Base-by-base conservation (phyloP, 2,888 invertebrate species). In the Chorisops tibialis region DNA sequence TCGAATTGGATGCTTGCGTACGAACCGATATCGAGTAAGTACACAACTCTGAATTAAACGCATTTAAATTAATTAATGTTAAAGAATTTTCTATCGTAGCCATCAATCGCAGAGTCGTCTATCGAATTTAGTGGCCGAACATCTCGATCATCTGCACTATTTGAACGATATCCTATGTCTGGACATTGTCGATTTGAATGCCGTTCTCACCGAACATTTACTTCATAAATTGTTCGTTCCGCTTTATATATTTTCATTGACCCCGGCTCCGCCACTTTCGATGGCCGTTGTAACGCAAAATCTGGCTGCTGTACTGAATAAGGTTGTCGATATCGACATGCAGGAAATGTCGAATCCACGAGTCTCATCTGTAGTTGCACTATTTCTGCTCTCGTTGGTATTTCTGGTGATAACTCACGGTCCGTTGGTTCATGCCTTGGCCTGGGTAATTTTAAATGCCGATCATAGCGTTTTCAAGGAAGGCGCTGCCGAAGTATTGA, bases 141-240 rank as follows among this genome's bases (percentile, higher is more conserved):
- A 98, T 77, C 80, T 98, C 67, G 98, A 99, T 79, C 96, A 98
- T 76, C 83, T 98, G 12, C 97, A 98, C 79, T 98, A 98, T 76
- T 82, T 98, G 61, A 98, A 97, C 74, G 98, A 98, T 74, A 98
- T 98, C 70, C 83, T 99, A 18, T 88, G 92, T 72, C 83, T 98
- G 62, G 88, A 93, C 75, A 96, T 97, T 69, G 88, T 90, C 56
- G 92, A 93, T 72, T 81, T 98, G 59, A 98, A 97, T 78, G 91
- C 93, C 70, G 95, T 97, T 49, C 80, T 98, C 60, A 92, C 94
- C 0, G 95, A 96, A 75, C 96, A 98, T 79, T 81, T 98, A 63
- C 81, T 98, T 67, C 92, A 96, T 78, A 91, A 95, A 77, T 82
- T 98, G 1, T 82, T 98, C 62, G 89, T 97, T 67, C 97, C 97